Base-by-base conservation (phyloP, 2,113 vertebrate species). In the Nipponia nippon region DNA sequence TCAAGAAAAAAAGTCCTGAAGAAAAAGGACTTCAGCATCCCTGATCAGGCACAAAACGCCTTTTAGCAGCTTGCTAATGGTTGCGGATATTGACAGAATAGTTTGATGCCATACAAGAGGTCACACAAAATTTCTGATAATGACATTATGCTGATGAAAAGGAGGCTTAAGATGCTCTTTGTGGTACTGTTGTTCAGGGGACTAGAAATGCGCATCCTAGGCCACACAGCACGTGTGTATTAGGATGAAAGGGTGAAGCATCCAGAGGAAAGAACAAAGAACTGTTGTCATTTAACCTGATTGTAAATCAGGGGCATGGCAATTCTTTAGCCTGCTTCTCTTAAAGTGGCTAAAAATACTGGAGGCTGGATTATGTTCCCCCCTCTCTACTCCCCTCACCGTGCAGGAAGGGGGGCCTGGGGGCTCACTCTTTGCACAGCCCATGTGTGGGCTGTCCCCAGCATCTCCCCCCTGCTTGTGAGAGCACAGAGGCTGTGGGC, bases 121-220 rank as follows among this genome's bases (percentile, higher is more conserved):
- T 88, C 73, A 93, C 32, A 76, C 20, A 72, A 62, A 52, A 59
- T 77, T 76, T 89, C 82, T 87, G 71, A 90, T 90, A 95, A 87
- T 58, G 61, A 89, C 58, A 73, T 92, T 83, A 90, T 22, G 16
- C 32, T 56, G 47, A 69, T 73, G 46, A 87, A 96, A 93, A 80
- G 14, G 34, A 46, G 30, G 36, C 23, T 96, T 92, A 86, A 90
- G 79, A 69, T 65, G 66, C 40, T 87, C 16, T 96, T 89, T 71
- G 76, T 55, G 71, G 49, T 89, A 52, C 65, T 91, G n/a, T 52
- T 76, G 38, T 52, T 79, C 42, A 78, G 36, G 38, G 29, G 13
- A 78, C 56, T 69, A 67, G 46, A 82, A 93, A 77, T 30, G n/a
- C 1, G 1, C 42, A 42, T 77, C 44, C 58, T 46, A 63, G 52